phyloP scores from a whole-genome alignment of 2,888 invertebrate genomes.

The Artemia sinica region DNA sequence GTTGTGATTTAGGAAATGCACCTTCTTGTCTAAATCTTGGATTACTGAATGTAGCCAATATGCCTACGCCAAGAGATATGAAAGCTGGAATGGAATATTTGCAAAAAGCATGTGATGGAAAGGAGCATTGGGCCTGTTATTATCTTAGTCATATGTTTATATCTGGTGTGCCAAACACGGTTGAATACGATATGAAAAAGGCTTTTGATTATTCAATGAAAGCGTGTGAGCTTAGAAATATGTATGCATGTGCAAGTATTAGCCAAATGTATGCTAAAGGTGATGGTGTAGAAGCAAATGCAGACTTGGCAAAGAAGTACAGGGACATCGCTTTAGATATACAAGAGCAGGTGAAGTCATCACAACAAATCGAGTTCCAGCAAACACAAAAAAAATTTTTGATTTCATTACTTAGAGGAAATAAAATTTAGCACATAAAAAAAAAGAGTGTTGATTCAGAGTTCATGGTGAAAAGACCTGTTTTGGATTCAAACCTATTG shows the following conservation, averaged over 20 bases:
- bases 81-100: conserved; percentile 33
- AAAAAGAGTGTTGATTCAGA: too few species aligned
- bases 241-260: conserved; percentile 75
- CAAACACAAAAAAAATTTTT: conserved; percentile 18
- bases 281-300: conserved; percentile 58
- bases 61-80: conserved; percentile 22
- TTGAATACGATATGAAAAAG: conserved; percentile 45
- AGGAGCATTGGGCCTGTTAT: conserved; percentile 44
- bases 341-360: conserved; percentile 43
- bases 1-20: conserved; percentile 51
- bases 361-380: conserved; percentile 23
- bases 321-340: conserved; percentile 51
- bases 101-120: conserved; percentile 36
- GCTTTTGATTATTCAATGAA: conserved; percentile 58
- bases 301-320: conserved; percentile 50
- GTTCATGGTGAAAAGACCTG: too few species aligned
- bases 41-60: conserved; percentile 39
- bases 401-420: too few species aligned
- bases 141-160: conserved; percentile 62
- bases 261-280: conserved; percentile 70
- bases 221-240: conserved; percentile 66
- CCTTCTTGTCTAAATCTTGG: conserved; percentile 60
- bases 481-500: too few species aligned
- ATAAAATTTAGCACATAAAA: too few species aligned
- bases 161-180: conserved; percentile 46